Base-by-base conservation (phyloP, 2,888 invertebrate genomes). In the Corbicula japonica region DNA sequence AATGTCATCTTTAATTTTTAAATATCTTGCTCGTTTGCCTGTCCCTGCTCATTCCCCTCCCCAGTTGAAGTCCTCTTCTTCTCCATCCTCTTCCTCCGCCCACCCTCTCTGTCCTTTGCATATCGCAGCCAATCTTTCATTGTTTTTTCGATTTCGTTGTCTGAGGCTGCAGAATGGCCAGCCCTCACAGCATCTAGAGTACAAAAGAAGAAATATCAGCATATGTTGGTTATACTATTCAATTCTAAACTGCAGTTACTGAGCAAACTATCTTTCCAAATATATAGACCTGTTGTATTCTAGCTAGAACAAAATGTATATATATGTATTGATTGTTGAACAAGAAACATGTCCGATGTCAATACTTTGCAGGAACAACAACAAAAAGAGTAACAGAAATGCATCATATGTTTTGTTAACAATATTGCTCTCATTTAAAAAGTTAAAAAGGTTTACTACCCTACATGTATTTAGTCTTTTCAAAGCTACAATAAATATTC, bases 71-170 rank as follows among this genome's bases (percentile, higher is more conserved):
- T n/a, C n/a, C n/a, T n/a, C n/a, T n/a, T n/a, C n/a, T n/a, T n/a
- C n/a, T n/a, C n/a, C 52, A 52, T 6, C 15, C 52, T 52, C 52
- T 52, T 52, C 52, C 52, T 52, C 52, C 52, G 52, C 23, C 52
- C 52, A 28, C 21, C 56, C 34, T 56, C 56, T 21, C 56, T 56
- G 34, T 56, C 56, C 30, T 56, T 56, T 2, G 56, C 56, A 56
- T 56, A 56, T 56, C 56, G 30, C 18, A 56, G 56, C 56, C 56
- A 56, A 12, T 56, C 56, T 34, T 56, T 56, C 56, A 56, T 32
- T 4, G 56, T 56, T 34, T 56, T 23, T 15, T 52, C 52, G 15
- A 26, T 52, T 26, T 52, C 3, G 6, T 23, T 52, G n/a, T n/a
- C n/a, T n/a, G n/a, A 52, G 52, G 28, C 12, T 28, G 26, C 52